Percentiles rank a stretch among this genome's conserved stretches.
phyloP scores from a whole-genome alignment of 2,113 vertebrate species.

The Neolamprologus toae region DNA sequence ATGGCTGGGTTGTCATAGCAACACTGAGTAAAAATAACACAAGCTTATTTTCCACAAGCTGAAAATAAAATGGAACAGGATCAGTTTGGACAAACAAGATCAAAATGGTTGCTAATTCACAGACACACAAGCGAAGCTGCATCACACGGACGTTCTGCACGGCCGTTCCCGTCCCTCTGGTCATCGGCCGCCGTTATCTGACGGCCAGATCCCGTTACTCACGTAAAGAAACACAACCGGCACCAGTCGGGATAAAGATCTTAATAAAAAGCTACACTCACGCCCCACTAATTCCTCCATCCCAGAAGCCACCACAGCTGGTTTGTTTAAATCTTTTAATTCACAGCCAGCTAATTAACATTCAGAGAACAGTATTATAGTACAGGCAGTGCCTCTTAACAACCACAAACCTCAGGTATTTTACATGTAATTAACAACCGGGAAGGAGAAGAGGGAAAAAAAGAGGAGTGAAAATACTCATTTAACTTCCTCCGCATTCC shows the following conservation, averaged over 20 bases:
- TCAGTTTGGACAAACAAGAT: slow-evolving; percentile 69
- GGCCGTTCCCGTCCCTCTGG: background rate
- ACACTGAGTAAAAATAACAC: slow-evolving; percentile 78
- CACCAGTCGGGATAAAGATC: slow-evolving; percentile 71
- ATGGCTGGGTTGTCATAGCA: slow-evolving; percentile 70
- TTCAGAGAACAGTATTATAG: slow-evolving; percentile 60
- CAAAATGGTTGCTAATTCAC: slow-evolving; percentile 69
- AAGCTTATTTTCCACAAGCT: slow-evolving; percentile 70
- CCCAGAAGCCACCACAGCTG: slow-evolving; percentile 70
- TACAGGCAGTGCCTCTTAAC: slow-evolving; percentile 49
- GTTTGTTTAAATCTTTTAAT: slow-evolving; percentile 73
- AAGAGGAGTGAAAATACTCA: slow-evolving; percentile 33
- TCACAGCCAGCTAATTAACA: slow-evolving; percentile 73
- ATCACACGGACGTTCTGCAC: background rate
- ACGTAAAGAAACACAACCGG: slow-evolving; percentile 52
- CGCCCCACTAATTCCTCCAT: slow-evolving; percentile 73
- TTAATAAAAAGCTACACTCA: slow-evolving; percentile 68
- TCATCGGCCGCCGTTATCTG: slow-evolving; percentile 14
- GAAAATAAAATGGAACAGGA: slow-evolving; percentile 71
- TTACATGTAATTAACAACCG: slow-evolving; percentile 66
- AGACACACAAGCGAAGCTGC: slow-evolving; percentile 13
- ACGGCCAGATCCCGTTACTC: slow-evolving; percentile 34
- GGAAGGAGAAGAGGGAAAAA: slow-evolving; percentile 9
- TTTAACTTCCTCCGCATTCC: slow-evolving; percentile 25
- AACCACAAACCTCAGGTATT: slow-evolving; percentile 61